Base-by-base conservation (phyloP, 2,888 invertebrate species). In the Amblyteles armatorius region DNA sequence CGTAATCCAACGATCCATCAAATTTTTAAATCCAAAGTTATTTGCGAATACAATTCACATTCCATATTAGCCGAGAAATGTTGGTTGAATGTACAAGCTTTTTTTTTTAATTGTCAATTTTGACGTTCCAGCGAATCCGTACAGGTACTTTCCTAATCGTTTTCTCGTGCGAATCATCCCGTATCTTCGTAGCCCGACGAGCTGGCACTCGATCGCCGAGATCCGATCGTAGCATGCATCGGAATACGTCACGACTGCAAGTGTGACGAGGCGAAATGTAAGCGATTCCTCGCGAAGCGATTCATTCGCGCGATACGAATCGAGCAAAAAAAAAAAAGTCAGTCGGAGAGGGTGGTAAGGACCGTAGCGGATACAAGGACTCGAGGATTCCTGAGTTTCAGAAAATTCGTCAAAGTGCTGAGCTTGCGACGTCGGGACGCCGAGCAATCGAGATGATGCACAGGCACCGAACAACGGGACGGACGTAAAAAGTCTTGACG, bases 371-470 rank as follows among this genome's bases (percentile, higher is more conserved):
- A 55, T 33, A 65, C 57, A 50, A 74, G 3, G 63, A n/a, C 4
- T 71, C 79, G 79, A 68, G 79, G 82, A 82, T 79, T 79, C 82
- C 68, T 60, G 84, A 86, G 82, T 86, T 33, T 84, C 69, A 76
- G 86, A 82, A 84, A 63, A 29, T 82, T 84, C 74, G 82, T 82
- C 82, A 84, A 86, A 86, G 82, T 84, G 86, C 86, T 86, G 86
- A 86, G 85, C 60, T 83, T 79, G 85, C 85, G 76, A 67, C 79
- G 72, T 83, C 82, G 55, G 69, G 69, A 74, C 50, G 52, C 72
- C 44, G 50, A 85, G 79, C 68, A 22, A 85, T 72, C 71, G 52
- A 52, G 72, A 72, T 26, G 50, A 16, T 2, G 16, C 16, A 22
- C 33, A 74, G 57, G 52, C 50, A 67, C 44, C 44, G 72, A 76